These are phyloP conservation scores for Chelmon rostratus DNA, from an alignment of 2,797 vertebrate species.

Conservation along the genomic window DNA sequence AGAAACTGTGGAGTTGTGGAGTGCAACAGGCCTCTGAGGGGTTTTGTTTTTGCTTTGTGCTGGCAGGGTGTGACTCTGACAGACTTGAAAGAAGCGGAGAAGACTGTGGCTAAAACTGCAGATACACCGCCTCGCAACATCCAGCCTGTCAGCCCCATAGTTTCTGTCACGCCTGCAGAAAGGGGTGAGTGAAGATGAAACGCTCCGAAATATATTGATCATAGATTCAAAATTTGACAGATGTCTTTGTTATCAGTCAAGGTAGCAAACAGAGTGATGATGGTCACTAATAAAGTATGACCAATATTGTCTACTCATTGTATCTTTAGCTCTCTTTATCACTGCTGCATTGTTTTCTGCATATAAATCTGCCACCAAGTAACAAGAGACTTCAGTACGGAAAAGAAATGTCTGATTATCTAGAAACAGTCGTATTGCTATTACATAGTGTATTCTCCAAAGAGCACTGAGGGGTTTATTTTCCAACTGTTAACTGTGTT, in stretches of 20 bases:
- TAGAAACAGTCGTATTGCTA: neutral
- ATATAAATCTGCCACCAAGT: neutral
- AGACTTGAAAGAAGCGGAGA: slow-evolving; percentile 93
- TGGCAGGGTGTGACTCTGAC: slow-evolving; percentile 92
- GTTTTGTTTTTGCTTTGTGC: slow-evolving; percentile 22
- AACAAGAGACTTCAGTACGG: neutral
- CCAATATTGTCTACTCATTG: neutral
- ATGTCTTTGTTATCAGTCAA: neutral
- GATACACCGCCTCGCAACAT: slow-evolving; percentile 76
- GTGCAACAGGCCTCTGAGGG: neutral
- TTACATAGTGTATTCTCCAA: neutral
- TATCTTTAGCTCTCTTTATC: neutral
- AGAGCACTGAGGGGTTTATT: too few relatives aligned
- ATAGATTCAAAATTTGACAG: too few relatives aligned
- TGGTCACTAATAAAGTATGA: neutral
- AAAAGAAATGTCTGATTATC: neutral
- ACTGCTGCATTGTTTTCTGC: neutral
- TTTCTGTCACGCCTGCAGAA: slow-evolving; percentile 84
- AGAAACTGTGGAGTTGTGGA: neutral
- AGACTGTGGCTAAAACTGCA: slow-evolving; percentile 73
- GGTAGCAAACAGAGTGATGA: neutral
- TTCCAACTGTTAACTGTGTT: neutral
- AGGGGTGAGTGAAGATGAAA: slow-evolving; percentile 75
- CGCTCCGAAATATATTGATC: neutral
- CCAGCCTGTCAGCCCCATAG: slow-evolving; percentile 84